These are phyloP conservation scores for Nymphalis polychloros DNA, from an alignment of 2,888 invertebrate species.

Conservation along the genomic window DNA sequence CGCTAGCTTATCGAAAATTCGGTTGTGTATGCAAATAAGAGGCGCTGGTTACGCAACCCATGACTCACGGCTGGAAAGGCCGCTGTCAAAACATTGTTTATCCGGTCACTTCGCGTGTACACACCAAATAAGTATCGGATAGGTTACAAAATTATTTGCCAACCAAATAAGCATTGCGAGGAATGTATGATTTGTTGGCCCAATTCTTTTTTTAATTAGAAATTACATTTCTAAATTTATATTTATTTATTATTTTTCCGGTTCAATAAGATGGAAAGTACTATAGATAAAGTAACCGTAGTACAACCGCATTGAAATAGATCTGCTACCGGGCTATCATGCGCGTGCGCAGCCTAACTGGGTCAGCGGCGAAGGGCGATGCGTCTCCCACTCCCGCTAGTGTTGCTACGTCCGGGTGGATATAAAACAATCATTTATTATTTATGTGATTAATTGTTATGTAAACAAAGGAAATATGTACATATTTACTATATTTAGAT, in stretches of 20 bases:
- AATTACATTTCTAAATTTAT: neutral
- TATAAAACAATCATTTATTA: slow-evolving; percentile 16
- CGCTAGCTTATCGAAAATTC: slow-evolving; percentile 18
- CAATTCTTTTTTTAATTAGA: slow-evolving; percentile 5
- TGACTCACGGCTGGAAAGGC: slow-evolving; percentile 45
- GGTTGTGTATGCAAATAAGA: slow-evolving; percentile 35
- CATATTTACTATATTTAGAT: slow-evolving; percentile 7
- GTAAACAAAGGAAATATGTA: neutral
- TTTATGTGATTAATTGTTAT: slow-evolving; percentile 11
- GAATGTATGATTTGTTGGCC: slow-evolving; percentile 20
- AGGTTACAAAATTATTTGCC: slow-evolving; percentile 36
- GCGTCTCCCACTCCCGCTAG: slow-evolving; percentile 42
- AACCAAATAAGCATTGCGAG: slow-evolving; percentile 20
- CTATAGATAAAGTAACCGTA: slow-evolving; percentile 18
- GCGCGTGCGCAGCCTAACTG: slow-evolving; percentile 42
- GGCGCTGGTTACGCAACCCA: slow-evolving; percentile 40
- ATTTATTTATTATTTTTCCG: slow-evolving; percentile 5
- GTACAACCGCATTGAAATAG: slow-evolving; percentile 41
- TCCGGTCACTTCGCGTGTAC: slow-evolving; percentile 38
- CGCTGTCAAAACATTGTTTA: slow-evolving; percentile 41
- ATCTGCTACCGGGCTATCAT: slow-evolving; percentile 41
- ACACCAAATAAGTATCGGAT: slow-evolving; percentile 30
- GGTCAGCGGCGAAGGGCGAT: slow-evolving; percentile 52
- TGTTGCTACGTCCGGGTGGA: slow-evolving; percentile 42
- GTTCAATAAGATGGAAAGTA: slow-evolving; percentile 24